These are phyloP conservation scores for Actinernus sp. DNA, from an alignment of 92 coral and sea anemone genomes.

Conservation along the genomic window DNA sequence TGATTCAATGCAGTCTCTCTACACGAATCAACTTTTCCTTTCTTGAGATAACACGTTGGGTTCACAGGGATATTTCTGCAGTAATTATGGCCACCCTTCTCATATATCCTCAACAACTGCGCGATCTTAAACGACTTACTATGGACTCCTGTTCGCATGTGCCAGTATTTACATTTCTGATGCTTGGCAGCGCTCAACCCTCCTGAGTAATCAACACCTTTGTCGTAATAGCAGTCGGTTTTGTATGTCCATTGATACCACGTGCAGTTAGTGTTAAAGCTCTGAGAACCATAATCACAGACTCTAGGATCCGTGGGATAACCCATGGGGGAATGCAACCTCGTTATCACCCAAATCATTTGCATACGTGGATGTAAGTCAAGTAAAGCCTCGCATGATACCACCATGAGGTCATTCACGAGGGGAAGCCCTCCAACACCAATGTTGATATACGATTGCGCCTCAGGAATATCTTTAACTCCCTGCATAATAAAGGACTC, in stretches of 20 bases:
- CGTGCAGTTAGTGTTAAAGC: slow-evolving; percentile 45
- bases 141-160: slow-evolving; percentile 27
- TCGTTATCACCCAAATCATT: slow-evolving; percentile 60
- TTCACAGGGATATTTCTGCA: slow-evolving; percentile 32
- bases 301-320: slow-evolving; percentile 92
- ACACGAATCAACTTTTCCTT: slow-evolving; percentile 57
- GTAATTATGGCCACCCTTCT: slow-evolving; percentile 26
- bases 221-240: slow-evolving; percentile 78
- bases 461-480: slow-evolving; percentile 40
- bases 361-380: slow-evolving; percentile 45
- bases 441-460: slow-evolving; percentile 42
- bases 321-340: slow-evolving; percentile 90
- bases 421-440: slow-evolving; percentile 60
- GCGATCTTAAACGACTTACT: not conserved
- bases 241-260: slow-evolving; percentile 66
- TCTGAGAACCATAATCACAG: slow-evolving; percentile 65
- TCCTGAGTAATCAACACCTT: slow-evolving; percentile 82
- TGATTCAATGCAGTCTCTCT: slow-evolving; percentile 13
- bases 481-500: slow-evolving; percentile 58
- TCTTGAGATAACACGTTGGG: slow-evolving; percentile 34
- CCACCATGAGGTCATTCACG: slow-evolving; percentile 62
- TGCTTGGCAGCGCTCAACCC: slow-evolving; percentile 22
- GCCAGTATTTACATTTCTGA: slow-evolving; percentile 66
- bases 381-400: slow-evolving; percentile 57
- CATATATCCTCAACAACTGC: slow-evolving; percentile 7